Conservation (phyloP, 2,888 invertebrate species). For the Diarsia mendica region DNA sequence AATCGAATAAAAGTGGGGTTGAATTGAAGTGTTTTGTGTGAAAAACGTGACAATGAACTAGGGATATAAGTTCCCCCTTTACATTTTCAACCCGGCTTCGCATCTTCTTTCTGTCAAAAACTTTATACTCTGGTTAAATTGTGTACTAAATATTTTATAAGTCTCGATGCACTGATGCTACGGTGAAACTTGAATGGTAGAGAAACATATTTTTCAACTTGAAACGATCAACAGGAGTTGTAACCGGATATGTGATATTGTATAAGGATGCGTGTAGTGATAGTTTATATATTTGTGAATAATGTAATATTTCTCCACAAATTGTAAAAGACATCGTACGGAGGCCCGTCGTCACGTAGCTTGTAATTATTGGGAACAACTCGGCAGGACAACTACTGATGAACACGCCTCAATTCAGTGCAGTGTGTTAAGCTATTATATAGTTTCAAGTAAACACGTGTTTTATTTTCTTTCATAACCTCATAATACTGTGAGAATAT, state of each 20-base stretch:
- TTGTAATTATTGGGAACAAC: constrained; percentile 62
- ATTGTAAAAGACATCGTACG: constrained; percentile 52
- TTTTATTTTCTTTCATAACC: constrained; percentile 53
- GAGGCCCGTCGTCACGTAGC: constrained; percentile 51
- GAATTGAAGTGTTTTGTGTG: constrained; percentile 22
- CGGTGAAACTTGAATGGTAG: constrained; percentile 31
- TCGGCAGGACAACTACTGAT: constrained; percentile 54
- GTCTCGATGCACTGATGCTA: constrained; percentile 31
- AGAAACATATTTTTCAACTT: constrained; percentile 40
- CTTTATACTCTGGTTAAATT: constrained; percentile 27
- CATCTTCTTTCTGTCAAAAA: constrained; percentile 8
- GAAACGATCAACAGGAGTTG: constrained; percentile 53
- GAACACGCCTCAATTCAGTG: constrained; percentile 63
- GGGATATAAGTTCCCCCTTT: constrained; percentile 1
- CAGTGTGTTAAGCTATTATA: constrained; percentile 68
- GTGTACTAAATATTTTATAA: constrained; percentile 34
- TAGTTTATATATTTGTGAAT: constrained; percentile 64
- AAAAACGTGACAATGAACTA: constrained; percentile 32
- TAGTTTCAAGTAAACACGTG: constrained; percentile 53
- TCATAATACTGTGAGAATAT: neutral
- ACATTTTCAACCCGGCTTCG: constrained; percentile 30
- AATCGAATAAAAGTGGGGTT: constrained; percentile 15
- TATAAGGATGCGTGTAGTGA: constrained; percentile 62
- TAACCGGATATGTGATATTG: constrained; percentile 67
- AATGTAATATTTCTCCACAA: constrained; percentile 62